Base-by-base conservation (phyloP, 2,113 vertebrate species). In the Lutjanus erythropterus region DNA sequence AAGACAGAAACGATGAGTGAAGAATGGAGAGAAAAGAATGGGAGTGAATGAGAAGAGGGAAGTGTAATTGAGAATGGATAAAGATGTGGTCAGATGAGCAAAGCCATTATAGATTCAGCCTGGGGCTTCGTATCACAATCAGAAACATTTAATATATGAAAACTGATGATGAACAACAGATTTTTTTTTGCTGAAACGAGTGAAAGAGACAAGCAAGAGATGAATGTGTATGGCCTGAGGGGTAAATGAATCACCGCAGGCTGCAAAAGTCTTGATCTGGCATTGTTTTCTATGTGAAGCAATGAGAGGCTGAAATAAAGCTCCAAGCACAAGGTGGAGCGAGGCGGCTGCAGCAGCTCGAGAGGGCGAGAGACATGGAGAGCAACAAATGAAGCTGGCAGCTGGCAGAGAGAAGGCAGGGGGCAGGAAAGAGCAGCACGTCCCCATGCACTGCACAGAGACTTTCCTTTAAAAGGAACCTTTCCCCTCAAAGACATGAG, bases 401-500 rank as follows among this genome's bases (percentile, higher is more conserved):
- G 80, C 78, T 85, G 75, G 76, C 67, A 66, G 74, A 78, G 78
- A 64, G 75, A 41, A 53, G 71, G 79, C 41, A 66, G 29, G 53
- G 66, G 47, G 23, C n/a, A 44, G 61, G 49, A 35, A 31, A 60
- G 76, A 73, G 70, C 81, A 75, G 60, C 55, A 44, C 15, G 14
- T 75, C 81, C 75, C 83, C 88, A 89, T 87, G 86, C 87, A 91
- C 49, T 50, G 84, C 82, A 86, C 83, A 88, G 74, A 78, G 64
- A 87, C 81, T 84, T 71, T 81, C 62, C 83, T 91, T 76, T 42
- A 64, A 80, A 83, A 85, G 70, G 56, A 82, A 82, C 83, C 75
- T 86, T 87, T 90, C 53, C 80, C 80, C 85, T 88, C 84, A 83
- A 84, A 94, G 93, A 94, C 94, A 95, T 93, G 94, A 95, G 91